Conservation (phyloP, 2,113 vertebrate species). For the Anguilla japonica region DNA sequence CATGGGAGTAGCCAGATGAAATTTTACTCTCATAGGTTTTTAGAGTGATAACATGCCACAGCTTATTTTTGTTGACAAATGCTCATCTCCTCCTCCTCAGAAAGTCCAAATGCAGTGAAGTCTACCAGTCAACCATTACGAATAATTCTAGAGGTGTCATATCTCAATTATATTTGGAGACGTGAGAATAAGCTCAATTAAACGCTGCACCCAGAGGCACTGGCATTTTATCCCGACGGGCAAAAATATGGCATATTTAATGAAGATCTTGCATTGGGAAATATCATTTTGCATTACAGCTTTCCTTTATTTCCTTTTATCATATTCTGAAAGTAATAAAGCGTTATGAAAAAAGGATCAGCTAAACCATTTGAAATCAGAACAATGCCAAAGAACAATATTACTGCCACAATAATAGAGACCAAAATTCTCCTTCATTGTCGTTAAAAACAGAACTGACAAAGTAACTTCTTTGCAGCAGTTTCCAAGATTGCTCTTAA, state of each 20-base stretch:
- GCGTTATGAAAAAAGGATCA: not conserved
- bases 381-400: not conserved
- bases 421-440: not conserved
- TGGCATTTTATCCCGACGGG: not conserved
- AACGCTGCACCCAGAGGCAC: not conserved
- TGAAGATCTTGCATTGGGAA: not conserved
- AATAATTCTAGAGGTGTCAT: not conserved
- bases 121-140: not conserved
- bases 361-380: not conserved
- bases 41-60: not conserved
- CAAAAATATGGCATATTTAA: not conserved
- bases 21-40: not conserved
- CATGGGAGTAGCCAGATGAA: not conserved
- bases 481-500: not conserved
- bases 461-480: too few species aligned
- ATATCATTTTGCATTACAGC: not conserved
- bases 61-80: not conserved
- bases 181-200: not conserved
- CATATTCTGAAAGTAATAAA: not conserved
- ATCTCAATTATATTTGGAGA: not conserved
- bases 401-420: not conserved
- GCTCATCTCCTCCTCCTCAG: not conserved
- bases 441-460: not conserved
- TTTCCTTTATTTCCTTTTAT: not conserved
- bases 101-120: not conserved